These are phyloP conservation scores for Melanotaenia boesemani DNA, from an alignment of 2,797 vertebrate genomes.

Conservation along the genomic window DNA sequence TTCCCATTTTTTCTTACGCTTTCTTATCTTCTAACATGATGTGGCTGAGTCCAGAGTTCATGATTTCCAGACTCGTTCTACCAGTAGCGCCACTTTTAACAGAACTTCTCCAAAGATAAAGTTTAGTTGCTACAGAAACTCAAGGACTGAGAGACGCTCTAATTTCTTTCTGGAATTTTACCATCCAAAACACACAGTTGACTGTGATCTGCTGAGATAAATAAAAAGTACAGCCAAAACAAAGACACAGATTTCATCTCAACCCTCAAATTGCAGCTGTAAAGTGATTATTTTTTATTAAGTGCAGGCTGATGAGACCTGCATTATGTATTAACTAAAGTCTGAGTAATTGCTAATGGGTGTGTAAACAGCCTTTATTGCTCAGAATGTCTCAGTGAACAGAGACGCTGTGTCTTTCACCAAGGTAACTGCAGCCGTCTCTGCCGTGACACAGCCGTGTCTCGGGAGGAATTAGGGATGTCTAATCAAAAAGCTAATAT, in stretches of 20 bases:
- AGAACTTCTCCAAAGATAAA: constrained; percentile 7
- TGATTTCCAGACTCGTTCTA: neutral
- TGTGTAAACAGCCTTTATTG: constrained; percentile 67
- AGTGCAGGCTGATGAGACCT: constrained; percentile 11
- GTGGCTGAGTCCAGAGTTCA: constrained; percentile 55
- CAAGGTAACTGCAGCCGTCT: constrained; percentile 69
- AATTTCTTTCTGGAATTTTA: neutral
- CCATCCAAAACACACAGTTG: neutral
- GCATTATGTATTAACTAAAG: constrained; percentile 66
- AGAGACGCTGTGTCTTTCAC: constrained; percentile 57
- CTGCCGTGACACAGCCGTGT: constrained; percentile 14
- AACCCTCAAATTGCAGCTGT: constrained; percentile 7
- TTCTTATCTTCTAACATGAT: constrained; percentile 27
- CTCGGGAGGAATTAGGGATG: constrained; percentile 41
- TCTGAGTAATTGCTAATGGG: constrained; percentile 46
- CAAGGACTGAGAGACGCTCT: constrained; percentile 21
- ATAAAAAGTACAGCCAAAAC: neutral
- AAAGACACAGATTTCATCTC: neutral
- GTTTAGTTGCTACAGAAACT: constrained; percentile 6
- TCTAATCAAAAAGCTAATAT: constrained; percentile 66
- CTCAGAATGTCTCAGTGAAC: constrained; percentile 46
- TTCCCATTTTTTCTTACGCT: neutral
- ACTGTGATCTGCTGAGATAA: neutral
- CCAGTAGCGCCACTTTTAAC: neutral
- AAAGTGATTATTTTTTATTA: constrained; percentile 24